These are phyloP conservation scores for Thaleichthys pacificus DNA, from an alignment of 2,797 vertebrate species.

Conservation along the genomic window DNA sequence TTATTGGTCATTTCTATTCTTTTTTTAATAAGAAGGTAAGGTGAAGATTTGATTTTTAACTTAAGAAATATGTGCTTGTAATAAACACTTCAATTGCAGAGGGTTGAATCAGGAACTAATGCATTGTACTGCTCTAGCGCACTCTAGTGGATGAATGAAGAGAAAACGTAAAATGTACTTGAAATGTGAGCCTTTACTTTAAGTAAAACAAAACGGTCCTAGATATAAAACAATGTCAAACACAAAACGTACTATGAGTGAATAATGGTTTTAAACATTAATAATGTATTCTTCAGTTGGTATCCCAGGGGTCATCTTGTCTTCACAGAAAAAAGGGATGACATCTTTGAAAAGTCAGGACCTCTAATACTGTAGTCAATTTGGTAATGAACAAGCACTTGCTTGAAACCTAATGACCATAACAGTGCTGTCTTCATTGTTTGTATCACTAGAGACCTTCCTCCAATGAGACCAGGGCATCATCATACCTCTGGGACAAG, in stretches of 20 bases:
- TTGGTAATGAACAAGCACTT: not conserved
- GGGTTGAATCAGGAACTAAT: not conserved
- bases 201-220: not conserved
- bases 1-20: too few species aligned
- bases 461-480: too few species aligned
- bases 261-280: not conserved
- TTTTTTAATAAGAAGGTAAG: too few species aligned
- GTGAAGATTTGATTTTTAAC: too few species aligned
- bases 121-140: slow-evolving; percentile 50
- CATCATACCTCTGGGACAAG: slow-evolving; percentile 26
- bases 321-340: slow-evolving; percentile 8
- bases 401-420: too few species aligned
- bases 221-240: not conserved
- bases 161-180: not conserved
- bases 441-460: not conserved
- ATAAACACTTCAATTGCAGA: too few species aligned
- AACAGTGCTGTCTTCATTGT: not conserved
- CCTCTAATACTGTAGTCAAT: slow-evolving; percentile 16
- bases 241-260: not conserved
- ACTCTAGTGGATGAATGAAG: slow-evolving; percentile 52
- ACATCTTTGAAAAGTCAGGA: slow-evolving; percentile 36
- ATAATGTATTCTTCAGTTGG: not conserved
- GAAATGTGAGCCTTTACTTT: slow-evolving; percentile 15
- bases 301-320: not conserved
- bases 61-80: too few species aligned